Base-by-base conservation (phyloP, 2,113 vertebrate genomes). In the Rousettus leschenaultii region DNA sequence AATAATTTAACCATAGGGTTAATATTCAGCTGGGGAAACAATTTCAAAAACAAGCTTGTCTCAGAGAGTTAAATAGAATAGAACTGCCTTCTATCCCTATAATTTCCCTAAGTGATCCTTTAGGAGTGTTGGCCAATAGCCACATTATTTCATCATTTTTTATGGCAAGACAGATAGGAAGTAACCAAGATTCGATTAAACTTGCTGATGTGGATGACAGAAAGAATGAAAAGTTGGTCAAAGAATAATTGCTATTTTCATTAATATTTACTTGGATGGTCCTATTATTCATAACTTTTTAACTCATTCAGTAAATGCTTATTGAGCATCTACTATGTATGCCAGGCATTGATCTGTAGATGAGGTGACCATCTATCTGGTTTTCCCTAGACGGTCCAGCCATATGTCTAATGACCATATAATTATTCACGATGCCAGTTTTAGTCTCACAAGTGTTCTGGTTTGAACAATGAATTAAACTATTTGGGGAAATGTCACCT, bases 71-170 rank as follows among this genome's bases (percentile, higher is more conserved):
- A 43, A 51, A 73, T 51, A 22, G 14, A 28, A 51, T 30, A 59
- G 33, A 84, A 2, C 5, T 63, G 5, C 12, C 57, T 94, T 35
- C 12, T 48, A 35, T 84, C n/a, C 26, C 1, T 80, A 30, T 82
- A 77, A 92, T 96, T 90, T 78, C 84, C 71, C 55, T 66, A 51
- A 83, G 79, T 82, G 77, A 85, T 87, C 45, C 68, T 89, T 70
- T 40, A 87, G 12, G 8, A 88, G 1, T 66, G 7, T 55, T 97
- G 51, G n/a, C 73, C 65, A 94, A 38, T 28, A 71, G 26, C 61
- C 92, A 93, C 2, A 65, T 43, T 51, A 59, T 89, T 93, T 89
- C 30, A 86, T 86, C 63, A 91, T 94, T 53, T 53, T 79, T 84
- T 74, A 33, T 33, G 26, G 66, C 86, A 45, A 84, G 43, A 70